phyloP scores from a whole-genome alignment of 1,140 invertebrate species.

The Phenacoccus solenopsis region DNA sequence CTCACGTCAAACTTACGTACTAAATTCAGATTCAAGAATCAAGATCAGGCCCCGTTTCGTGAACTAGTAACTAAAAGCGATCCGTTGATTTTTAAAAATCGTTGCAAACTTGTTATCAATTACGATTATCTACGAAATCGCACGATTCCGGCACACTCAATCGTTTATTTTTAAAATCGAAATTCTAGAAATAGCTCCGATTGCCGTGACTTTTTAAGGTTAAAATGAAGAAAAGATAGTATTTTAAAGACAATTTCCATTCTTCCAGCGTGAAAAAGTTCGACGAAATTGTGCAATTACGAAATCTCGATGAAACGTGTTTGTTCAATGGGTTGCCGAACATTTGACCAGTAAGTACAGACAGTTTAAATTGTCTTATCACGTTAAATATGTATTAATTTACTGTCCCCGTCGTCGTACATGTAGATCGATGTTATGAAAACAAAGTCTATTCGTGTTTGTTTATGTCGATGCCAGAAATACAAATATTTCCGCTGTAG shows the following conservation, averaged over 20 bases:
- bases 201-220: conserved; percentile 5
- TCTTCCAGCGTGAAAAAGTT: not conserved
- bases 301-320: not conserved
- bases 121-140: conserved; percentile 6
- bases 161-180: conserved; percentile 16
- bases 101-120: conserved; percentile 11
- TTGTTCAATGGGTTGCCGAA: not conserved
- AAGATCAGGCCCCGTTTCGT: not conserved
- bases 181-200: conserved; percentile 10
- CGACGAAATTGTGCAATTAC: not conserved
- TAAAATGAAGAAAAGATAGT: not conserved
- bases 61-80: not conserved
- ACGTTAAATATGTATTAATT: not conserved
- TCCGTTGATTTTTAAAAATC: conserved; percentile 11
- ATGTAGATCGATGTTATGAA: not conserved
- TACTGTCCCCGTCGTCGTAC: not conserved
- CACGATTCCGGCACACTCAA: not conserved
- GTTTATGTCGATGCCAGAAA: not conserved
- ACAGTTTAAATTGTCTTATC: not conserved
- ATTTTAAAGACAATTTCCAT: not conserved
- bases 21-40: not conserved
- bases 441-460: not conserved
- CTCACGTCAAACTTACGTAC: not conserved
- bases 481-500: not conserved
- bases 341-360: not conserved